A percentile compares a stretch with the other conserved stretches of the same genome.
phyloP scores from a whole-genome alignment of 2,888 invertebrate genomes.

The Anodontia alba region DNA sequence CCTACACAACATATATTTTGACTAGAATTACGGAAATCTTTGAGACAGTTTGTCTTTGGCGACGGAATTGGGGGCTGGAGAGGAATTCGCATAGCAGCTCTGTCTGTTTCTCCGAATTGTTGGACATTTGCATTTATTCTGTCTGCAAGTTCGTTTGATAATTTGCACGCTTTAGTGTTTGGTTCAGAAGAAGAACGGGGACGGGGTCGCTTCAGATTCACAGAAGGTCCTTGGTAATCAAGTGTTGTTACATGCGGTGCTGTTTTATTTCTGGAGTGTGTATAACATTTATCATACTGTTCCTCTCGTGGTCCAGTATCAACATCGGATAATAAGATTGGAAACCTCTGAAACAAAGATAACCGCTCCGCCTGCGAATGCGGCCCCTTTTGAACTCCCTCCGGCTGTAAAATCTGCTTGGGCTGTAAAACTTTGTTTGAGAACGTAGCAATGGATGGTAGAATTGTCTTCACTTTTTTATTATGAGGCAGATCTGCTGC shows the following conservation, averaged over 20 bases:
- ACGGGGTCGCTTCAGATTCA: background rate
- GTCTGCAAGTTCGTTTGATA: background rate
- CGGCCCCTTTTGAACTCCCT: too few species aligned
- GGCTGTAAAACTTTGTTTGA: conserved; percentile 19
- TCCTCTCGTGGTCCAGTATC: too few species aligned
- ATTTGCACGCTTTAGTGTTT: background rate
- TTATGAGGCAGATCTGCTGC: conserved; percentile 15
- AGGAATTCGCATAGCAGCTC: background rate
- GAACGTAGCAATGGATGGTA: conserved; percentile 56
- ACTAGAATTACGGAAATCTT: background rate
- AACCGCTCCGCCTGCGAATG: too few species aligned
- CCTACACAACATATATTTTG: background rate
- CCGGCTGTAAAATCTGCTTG: too few species aligned
- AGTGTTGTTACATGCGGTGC: too few species aligned
- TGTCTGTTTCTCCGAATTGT: background rate
- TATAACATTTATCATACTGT: too few species aligned
- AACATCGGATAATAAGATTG: too few species aligned
- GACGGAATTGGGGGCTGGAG: background rate
- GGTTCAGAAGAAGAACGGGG: background rate
- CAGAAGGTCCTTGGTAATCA: background rate
- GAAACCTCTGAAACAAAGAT: too few species aligned
- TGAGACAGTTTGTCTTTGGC: background rate
- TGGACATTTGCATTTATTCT: background rate
- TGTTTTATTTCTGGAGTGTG: too few species aligned
- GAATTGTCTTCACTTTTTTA: conserved; percentile 18